phyloP scores from a whole-genome alignment of 2,797 vertebrate species.

The Phrynocephalus vlangalii region DNA sequence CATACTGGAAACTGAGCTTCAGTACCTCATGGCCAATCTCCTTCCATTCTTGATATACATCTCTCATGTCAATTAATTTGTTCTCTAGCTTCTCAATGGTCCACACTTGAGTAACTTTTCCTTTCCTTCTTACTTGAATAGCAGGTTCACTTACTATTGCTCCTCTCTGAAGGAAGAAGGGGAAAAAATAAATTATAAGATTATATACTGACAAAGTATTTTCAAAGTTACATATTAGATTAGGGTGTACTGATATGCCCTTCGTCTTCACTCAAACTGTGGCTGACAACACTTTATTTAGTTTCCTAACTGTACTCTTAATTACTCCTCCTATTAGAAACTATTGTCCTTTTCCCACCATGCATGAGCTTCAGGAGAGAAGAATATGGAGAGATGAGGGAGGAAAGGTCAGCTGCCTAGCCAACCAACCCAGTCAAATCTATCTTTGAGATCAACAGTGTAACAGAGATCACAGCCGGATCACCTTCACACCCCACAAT shows the following conservation, averaged over 20 bases:
- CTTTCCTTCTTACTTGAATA: slow-evolving; percentile 94
- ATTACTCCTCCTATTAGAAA: not conserved
- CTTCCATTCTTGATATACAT: slow-evolving; percentile 96
- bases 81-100: slow-evolving; percentile 98
- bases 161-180: slow-evolving; percentile 83
- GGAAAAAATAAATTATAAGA: slow-evolving; percentile 25
- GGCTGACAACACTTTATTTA: too few relatives aligned
- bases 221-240: slow-evolving; percentile 20
- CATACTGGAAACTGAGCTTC: slow-evolving; percentile 31
- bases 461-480: not conserved
- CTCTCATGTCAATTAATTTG: slow-evolving; percentile 97
- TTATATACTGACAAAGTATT: not conserved
- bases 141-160: slow-evolving; percentile 97
- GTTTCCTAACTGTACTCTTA: too few relatives aligned
- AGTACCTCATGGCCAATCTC: slow-evolving; percentile 85
- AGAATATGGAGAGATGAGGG: not conserved
- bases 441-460: not conserved
- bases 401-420: not conserved
- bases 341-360: not conserved
- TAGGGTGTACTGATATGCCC: not conserved
- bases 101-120: slow-evolving; percentile 95
- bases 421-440: not conserved
- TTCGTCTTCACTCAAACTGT: too few relatives aligned
- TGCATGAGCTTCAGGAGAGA: not conserved
- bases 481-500: slow-evolving; percentile 3